Percentiles rank a stretch among this genome's conserved stretches.
These are phyloP conservation scores for Popillia japonica DNA, from an alignment of 1,140 invertebrate genomes.

Conservation along the genomic window DNA sequence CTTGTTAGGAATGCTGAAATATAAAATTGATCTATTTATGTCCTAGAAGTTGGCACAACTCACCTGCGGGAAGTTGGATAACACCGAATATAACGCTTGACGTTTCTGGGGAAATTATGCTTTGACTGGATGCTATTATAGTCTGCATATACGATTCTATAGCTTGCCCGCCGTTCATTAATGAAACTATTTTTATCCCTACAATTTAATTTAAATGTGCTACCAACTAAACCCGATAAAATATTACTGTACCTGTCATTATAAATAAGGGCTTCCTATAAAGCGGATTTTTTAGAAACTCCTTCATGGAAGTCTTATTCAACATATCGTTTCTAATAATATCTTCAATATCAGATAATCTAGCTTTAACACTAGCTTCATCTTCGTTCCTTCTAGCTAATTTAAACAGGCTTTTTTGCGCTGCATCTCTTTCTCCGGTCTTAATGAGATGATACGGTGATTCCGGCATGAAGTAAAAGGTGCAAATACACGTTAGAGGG, in stretches of 20 bases:
- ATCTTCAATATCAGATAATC: slow-evolving; percentile 41
- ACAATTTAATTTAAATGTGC: slow-evolving; percentile 71
- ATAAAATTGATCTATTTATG: neutral
- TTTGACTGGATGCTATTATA: slow-evolving; percentile 65
- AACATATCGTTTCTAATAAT: slow-evolving; percentile 39
- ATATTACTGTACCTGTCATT: slow-evolving; percentile 51
- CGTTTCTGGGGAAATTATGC: slow-evolving; percentile 62
- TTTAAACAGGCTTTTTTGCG: slow-evolving; percentile 1
- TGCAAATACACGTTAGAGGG: slow-evolving; percentile 64
- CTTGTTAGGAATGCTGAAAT: slow-evolving; percentile 67
- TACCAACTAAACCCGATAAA: slow-evolving; percentile 51
- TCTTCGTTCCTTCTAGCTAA: neutral
- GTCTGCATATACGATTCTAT: slow-evolving; percentile 76
- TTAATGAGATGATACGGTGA: slow-evolving; percentile 68
- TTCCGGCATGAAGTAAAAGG: slow-evolving; percentile 68
- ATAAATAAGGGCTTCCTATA: slow-evolving; percentile 34
- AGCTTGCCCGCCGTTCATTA: slow-evolving; percentile 56
- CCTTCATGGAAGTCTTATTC: slow-evolving; percentile 41
- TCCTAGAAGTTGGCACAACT: neutral
- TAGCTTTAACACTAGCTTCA: slow-evolving; percentile 40
- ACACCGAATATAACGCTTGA: slow-evolving; percentile 70
- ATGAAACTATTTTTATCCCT: slow-evolving; percentile 63
- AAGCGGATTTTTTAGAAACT: slow-evolving; percentile 20
- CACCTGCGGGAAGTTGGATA: slow-evolving; percentile 69
- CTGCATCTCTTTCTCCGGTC: slow-evolving; percentile 6